A percentile compares a stretch with the other conserved stretches of the same genome.
Conservation (phyloP, 2,113 vertebrate genomes). For the Prolemur simus region DNA sequence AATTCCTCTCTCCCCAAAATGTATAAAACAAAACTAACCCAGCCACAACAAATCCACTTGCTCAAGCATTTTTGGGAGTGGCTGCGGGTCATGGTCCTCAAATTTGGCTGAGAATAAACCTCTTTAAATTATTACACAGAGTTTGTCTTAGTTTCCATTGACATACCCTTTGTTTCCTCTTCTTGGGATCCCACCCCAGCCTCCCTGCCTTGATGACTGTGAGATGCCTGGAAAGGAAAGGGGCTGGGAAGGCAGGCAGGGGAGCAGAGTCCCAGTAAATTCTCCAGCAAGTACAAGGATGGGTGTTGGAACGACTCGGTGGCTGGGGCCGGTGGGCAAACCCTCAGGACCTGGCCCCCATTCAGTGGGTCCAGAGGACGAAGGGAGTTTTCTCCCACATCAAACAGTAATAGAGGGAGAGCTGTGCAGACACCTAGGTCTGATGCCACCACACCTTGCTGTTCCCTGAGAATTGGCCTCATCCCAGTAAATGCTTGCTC, state of each 20-base stretch:
- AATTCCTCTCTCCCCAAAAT: too few relatives aligned
- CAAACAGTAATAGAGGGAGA: neutral
- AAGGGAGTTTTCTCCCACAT: neutral
- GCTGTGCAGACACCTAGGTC: neutral
- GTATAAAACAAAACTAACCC: too few relatives aligned
- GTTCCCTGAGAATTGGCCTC: neutral
- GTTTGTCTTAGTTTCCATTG: too few relatives aligned
- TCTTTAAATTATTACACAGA: too few relatives aligned
- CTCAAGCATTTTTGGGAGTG: too few relatives aligned
- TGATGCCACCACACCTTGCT: rapidly evolving
- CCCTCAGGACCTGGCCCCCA: neutral
- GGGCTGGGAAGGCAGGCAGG: neutral
- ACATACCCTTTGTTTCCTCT: neutral
- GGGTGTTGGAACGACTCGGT: neutral
- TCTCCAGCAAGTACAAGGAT: rapidly evolving
- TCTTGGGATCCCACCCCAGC: neutral
- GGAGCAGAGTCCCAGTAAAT: neutral
- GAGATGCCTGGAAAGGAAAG: constrained; percentile 7
- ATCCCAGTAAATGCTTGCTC: neutral
- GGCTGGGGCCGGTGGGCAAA: neutral
- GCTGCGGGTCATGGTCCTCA: too few relatives aligned
- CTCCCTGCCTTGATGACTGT: constrained; percentile 11
- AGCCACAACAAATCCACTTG: too few relatives aligned
- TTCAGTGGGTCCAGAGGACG: neutral
- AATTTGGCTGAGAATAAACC: too few relatives aligned